phyloP scores from a whole-genome alignment of 2,113 vertebrate genomes.

The Reinhardtius hippoglossoides region DNA sequence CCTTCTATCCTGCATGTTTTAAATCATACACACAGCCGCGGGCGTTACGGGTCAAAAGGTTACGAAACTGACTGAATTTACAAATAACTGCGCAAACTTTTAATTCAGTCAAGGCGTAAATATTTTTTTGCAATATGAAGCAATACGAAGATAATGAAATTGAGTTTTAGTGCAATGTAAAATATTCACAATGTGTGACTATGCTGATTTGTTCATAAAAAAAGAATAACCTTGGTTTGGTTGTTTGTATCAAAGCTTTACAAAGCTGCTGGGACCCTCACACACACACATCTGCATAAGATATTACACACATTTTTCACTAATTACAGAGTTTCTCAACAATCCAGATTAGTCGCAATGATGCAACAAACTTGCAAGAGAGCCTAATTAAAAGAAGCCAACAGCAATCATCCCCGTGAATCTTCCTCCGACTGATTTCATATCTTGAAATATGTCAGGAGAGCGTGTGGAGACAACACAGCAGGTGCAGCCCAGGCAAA shows the following conservation, averaged over 20 bases:
- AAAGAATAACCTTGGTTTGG: slow-evolving; percentile 56
- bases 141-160: slow-evolving; percentile 45
- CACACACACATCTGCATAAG: slow-evolving; percentile 42
- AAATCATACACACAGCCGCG: slow-evolving; percentile 1
- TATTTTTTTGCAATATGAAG: slow-evolving; percentile 34
- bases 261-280: slow-evolving; percentile 59
- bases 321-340: slow-evolving; percentile 75
- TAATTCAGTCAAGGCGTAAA: slow-evolving; percentile 15
- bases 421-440: slow-evolving; percentile 57
- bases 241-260: slow-evolving; percentile 65
- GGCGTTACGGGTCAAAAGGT: slow-evolving; percentile 31
- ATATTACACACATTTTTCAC: slow-evolving; percentile 58
- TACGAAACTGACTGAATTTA: neutral
- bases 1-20: neutral
- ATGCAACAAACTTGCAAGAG: slow-evolving; percentile 74
- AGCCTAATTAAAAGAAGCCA: slow-evolving; percentile 69
- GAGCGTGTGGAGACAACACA: slow-evolving; percentile 14
- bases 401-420: slow-evolving; percentile 53
- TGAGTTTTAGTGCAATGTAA: slow-evolving; percentile 40
- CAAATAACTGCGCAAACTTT: slow-evolving; percentile 28
- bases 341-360: slow-evolving; percentile 68
- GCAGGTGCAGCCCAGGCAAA: slow-evolving; percentile 28
- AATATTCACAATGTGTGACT: slow-evolving; percentile 68
- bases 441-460: slow-evolving; percentile 54
- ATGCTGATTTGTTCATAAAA: slow-evolving; percentile 51